Base-by-base conservation (phyloP, 2,797 vertebrate genomes). In the Falco cherrug region DNA sequence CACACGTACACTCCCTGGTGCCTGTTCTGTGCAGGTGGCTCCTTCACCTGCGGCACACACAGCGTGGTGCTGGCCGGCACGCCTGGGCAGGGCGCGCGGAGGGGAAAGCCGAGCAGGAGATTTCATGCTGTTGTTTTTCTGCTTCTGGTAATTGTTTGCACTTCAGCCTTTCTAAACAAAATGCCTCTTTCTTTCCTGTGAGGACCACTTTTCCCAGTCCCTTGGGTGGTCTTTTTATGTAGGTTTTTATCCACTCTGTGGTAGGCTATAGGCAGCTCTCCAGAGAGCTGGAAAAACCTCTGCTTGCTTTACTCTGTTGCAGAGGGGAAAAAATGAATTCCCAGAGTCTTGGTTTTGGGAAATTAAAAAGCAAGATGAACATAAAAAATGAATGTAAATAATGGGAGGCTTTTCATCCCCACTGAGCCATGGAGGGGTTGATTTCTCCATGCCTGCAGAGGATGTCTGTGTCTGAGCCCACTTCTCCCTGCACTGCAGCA, bases 201-300 rank as follows among this genome's bases (percentile, higher is more conserved):
- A 90, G 94, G 96, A 94, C 90, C 87, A 76, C 95, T 97, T 94
- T 97, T 95, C 96, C 89, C 95, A 94, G 89, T 96, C 96, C 95
- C 94, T 95, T 96, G 95, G 96, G 96, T 96, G 95, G 95, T 97
- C 94, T 95, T 94, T 95, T 89, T 69, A 70, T 95, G 87, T 50
- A 84, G 85, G 87, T 96, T 96, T 96, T 96, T 95, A 93, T 95
- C 94, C 69, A 28, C 35, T 61, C 96, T 93, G 92, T 92, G 95
- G 89, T 90, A 89, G 93, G 87, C 87, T 93, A 73, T 37, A 96
- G 95, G 91, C 93, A 89, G 93, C 83, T 90, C 94, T 94, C 85
- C 90, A 84, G 93, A 93, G 92, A 83, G 75, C 71, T 0, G 3
- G 93, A 80, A 80, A 84, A 89, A 59, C 35, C 92, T 91, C 80